phyloP scores from a whole-genome alignment of 2,797 vertebrate species.

The Nothura maculosa region DNA sequence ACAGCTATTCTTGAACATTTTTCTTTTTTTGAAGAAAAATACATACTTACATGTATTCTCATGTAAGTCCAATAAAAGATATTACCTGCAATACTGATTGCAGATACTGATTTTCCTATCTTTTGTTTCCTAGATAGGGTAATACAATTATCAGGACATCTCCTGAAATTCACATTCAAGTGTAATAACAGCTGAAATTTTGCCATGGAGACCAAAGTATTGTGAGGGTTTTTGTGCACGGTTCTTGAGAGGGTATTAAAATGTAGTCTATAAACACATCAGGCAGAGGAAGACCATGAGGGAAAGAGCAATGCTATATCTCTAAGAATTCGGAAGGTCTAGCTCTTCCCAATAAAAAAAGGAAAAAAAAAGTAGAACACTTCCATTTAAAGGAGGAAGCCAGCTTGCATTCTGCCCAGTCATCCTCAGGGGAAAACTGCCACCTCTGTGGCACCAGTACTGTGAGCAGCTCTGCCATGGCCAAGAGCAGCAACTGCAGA shows the following conservation, averaged over 20 bases:
- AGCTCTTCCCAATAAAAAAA: not conserved
- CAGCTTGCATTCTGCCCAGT: not conserved
- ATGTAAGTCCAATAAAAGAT: constrained; percentile 9
- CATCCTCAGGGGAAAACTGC: not conserved
- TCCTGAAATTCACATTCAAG: constrained; percentile 55
- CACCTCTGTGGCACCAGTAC: not conserved
- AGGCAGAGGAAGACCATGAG: not conserved
- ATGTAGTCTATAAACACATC: constrained; percentile 34
- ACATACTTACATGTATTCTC: not conserved
- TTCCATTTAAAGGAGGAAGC: not conserved
- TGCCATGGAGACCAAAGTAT: not conserved
- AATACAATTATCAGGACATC: constrained; percentile 32
- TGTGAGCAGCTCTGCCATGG: not conserved
- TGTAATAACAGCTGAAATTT: constrained; percentile 1
- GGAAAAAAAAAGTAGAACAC: not conserved
- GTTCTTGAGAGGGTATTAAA: constrained; percentile 25
- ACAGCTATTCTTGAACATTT: not conserved
- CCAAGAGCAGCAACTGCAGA: not conserved
- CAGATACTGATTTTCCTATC: not conserved
- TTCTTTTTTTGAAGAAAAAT: constrained; percentile 19
- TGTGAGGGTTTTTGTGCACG: not conserved
- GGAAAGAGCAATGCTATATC: not conserved
- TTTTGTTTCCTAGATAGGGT: constrained; percentile 38
- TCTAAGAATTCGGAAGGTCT: constrained; percentile 14
- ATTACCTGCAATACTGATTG: constrained; percentile 1